phyloP scores from a whole-genome alignment of 2,888 invertebrate species.

The Homarus gammarus region DNA sequence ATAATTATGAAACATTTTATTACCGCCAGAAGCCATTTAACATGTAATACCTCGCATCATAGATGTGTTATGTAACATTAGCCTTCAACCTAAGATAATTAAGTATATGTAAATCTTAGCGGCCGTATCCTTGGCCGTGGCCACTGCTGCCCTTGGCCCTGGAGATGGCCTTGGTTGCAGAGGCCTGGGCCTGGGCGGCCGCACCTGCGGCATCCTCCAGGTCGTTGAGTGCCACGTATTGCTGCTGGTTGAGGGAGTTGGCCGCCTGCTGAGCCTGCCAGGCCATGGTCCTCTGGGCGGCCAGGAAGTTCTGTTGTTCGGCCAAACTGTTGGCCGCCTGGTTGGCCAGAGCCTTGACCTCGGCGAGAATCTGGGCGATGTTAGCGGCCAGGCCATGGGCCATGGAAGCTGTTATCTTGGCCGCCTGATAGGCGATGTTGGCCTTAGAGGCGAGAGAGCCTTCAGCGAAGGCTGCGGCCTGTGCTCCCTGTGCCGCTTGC shows the following conservation, averaged over 20 bases:
- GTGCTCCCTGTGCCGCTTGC: slow-evolving; percentile 58
- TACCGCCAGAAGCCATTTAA: neutral
- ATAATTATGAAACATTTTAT: neutral
- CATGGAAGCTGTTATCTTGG: slow-evolving; percentile 49
- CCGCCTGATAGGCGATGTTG: slow-evolving; percentile 52
- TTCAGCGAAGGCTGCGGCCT: slow-evolving; percentile 58
- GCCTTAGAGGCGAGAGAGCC: slow-evolving; percentile 50
- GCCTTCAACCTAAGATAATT: slow-evolving; percentile 4
- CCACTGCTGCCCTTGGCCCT: slow-evolving; percentile 48
- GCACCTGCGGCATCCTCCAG: slow-evolving; percentile 36
- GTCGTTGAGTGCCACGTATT: slow-evolving; percentile 42
- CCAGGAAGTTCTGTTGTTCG: slow-evolving; percentile 33
- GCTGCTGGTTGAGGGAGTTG: slow-evolving; percentile 57
- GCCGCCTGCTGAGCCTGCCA: slow-evolving; percentile 66
- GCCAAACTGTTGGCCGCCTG: slow-evolving; percentile 51
- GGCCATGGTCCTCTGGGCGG: slow-evolving; percentile 55
- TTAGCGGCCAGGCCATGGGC: slow-evolving; percentile 36
- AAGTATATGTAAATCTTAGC: neutral
- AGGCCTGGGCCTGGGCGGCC: slow-evolving; percentile 60
- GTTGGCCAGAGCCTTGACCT: slow-evolving; percentile 48
- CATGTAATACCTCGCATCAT: neutral
- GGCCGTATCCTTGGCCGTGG: slow-evolving; percentile 27
- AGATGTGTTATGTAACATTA: neutral
- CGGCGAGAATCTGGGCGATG: slow-evolving; percentile 19
- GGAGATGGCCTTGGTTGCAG: slow-evolving; percentile 53